Evolutionary conservation across 2,888 invertebrate genomes (phyloP), one percentile per base, ranked within the genome.

Genomic region (Oscheius sp.): DNA sequence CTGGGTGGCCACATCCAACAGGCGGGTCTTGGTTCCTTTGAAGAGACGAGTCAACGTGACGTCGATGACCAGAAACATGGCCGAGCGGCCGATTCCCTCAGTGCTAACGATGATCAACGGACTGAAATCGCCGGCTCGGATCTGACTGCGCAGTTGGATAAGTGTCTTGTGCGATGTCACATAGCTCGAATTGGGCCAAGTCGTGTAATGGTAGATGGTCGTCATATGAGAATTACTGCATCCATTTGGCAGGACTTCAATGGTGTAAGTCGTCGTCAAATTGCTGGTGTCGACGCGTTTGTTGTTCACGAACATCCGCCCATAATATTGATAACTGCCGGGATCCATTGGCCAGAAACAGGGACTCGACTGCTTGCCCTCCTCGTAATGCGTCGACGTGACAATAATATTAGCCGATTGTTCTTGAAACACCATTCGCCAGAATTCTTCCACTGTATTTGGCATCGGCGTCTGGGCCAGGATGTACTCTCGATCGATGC

Each of bases 301-400:
- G 59, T 75, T 76, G 53, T 78, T 78, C 46, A 78, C 7, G 68
- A 78, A 78, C 76, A 78, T 78, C 49, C 69, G 73, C 29, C 78
- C 78, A 49, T 72, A 72, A 46, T 74, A 72, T 23, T 69, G 45
- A 56, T 72, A 77, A 3, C 53, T 43, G 23, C 69, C 72, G 53
- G 9, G 45, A 1, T 63, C 29, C 29, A 72, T 6, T 1, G 78
- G 78, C 35, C 75, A 71, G 13, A 77, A 56, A 18, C 66, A 53
- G 7, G 53, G 29, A 21, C 55, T 46, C 25, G 43, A 46, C 69
- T 55, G 16, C 1, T 56, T n/a, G 9, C 58, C 58, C 12, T 69
- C 55, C 27, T 69, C 69, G 29, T 56, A 55, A 25, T 55, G 55
- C 7, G 1, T 16, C n/a, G 43, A 23, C 41, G 35, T 13, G 27